Evolutionary conservation across 2,797 vertebrate genomes (phyloP), one percentile per base, ranked within the genome.

Genomic region (Sebastes flavidus): DNA sequence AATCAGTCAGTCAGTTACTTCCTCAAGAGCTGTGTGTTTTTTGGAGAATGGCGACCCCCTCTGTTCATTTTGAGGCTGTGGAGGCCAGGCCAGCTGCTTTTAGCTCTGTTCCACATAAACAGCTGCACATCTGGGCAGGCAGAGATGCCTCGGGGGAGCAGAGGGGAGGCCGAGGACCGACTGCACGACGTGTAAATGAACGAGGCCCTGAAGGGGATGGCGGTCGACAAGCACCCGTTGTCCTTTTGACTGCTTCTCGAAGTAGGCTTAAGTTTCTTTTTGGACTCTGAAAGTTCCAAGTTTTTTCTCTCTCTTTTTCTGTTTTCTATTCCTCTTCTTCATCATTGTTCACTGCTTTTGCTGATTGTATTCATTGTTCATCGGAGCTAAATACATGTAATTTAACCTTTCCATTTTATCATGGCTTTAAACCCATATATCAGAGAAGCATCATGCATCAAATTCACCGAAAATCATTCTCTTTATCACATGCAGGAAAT

Each of bases 81-180:
- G 77, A 91, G 60, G 60, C 72, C 79, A 89, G 83, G 69, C 75
- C 89, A 89, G 80, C 87, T 90, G 89, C 77, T 81, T 88, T 72
- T 82, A 76, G 69, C 54, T 22, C 78, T 74, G 86, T 78, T 87
- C 83, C 75, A 83, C 77, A 92, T 85, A 93, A 94, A 91, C 93
- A 94, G 89, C 80, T 90, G 89, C 87, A 94, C 94, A 94, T 94
- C 93, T 94, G 91, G 86, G 81, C 89, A 89, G 85, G 87, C 87
- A 81, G 79, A 75, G 87, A 76, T 34, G 88, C 90, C 89, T 90
- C 71, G 4, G 75, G 78, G 85, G 89, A 89, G 83, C 82, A 69
- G 88, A 90, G 74, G 83, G 89, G 86, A 92, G 89, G 88, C 81
- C 58, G 79, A 76, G 89, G 87, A 88, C 79, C 67, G 70, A 90